A percentile compares a stretch with the other conserved stretches of the same genome.
Evolutionary conservation across 1,140 invertebrate genomes (phyloP).

Genomic region (Cotesia typhae): DNA sequence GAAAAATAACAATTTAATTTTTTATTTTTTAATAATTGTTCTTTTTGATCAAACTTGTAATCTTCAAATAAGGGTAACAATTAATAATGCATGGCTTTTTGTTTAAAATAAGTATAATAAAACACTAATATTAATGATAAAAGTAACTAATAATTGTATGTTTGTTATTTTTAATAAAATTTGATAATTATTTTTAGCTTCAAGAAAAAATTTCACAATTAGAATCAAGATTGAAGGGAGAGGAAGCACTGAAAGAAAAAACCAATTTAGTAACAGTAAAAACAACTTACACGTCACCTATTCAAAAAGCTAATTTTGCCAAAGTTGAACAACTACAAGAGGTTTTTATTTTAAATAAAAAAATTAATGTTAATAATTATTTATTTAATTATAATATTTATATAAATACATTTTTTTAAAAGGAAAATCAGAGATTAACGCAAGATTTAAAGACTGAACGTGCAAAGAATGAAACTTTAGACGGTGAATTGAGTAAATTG

Average conservation of each 20-base stretch:
- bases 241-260: constrained; percentile 41
- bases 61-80: no score
- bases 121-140: not conserved
- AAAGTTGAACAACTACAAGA: constrained; percentile 51
- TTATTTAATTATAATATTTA: constrained; percentile 9
- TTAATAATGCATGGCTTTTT: no score
- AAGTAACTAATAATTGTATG: no score
- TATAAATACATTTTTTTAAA: constrained; percentile 19
- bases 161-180: not conserved
- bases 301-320: constrained; percentile 36
- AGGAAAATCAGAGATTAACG: constrained; percentile 51
- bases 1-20: no score
- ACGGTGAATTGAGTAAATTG: constrained; percentile 49
- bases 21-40: no score
- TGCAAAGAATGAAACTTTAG: constrained; percentile 44
- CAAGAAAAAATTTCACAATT: constrained; percentile 49
- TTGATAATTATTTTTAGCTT: constrained; percentile 41
- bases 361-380: constrained; percentile 1
- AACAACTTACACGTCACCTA: constrained; percentile 35
- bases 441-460: constrained; percentile 50
- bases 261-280: constrained; percentile 41
- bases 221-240: constrained; percentile 49
- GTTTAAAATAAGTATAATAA: no score
- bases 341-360: constrained; percentile 39
- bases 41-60: no score